Conservation (phyloP, 2,113 vertebrate species). For the Cyphomyrus discorhynchus region DNA sequence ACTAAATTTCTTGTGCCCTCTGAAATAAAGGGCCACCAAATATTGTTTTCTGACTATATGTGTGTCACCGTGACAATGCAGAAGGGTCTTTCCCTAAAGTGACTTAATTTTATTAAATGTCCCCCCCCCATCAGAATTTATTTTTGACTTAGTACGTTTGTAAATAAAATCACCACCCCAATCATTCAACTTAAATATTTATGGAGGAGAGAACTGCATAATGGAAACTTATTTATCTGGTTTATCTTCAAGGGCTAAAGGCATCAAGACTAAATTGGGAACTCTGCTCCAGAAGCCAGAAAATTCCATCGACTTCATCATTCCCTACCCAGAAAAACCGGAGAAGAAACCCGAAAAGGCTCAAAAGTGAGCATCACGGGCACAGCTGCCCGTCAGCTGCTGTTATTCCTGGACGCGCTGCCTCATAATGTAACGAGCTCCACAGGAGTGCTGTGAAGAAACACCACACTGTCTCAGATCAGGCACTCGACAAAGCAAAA, state of each 20-base stretch:
- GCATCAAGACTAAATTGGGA: conserved; percentile 90
- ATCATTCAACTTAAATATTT: not conserved
- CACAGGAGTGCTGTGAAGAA: not conserved
- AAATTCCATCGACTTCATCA: conserved; percentile 76
- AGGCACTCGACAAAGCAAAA: not conserved
- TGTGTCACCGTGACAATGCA: not conserved
- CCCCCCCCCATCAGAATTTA: not conserved
- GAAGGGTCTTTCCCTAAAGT: not conserved
- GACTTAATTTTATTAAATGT: not conserved
- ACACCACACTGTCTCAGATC: not conserved
- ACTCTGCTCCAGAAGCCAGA: conserved; percentile 90
- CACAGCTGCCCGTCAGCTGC: not conserved
- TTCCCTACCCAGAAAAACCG: conserved; percentile 76
- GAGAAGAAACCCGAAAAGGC: conserved; percentile 84
- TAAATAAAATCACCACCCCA: not conserved
- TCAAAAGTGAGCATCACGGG: conserved; percentile 72
- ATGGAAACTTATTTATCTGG: conserved; percentile 6
- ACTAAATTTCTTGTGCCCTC: not conserved
- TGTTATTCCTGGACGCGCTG: not conserved
- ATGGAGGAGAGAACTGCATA: not conserved
- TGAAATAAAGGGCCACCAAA: not conserved
- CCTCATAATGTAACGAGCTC: not conserved
- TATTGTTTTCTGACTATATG: not conserved
- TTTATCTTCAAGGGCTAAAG: conserved; percentile 76
- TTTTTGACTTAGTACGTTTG: not conserved